These are phyloP conservation scores for Araneus ventricosus DNA, from an alignment of 1,140 invertebrate species.

Conservation along the genomic window DNA sequence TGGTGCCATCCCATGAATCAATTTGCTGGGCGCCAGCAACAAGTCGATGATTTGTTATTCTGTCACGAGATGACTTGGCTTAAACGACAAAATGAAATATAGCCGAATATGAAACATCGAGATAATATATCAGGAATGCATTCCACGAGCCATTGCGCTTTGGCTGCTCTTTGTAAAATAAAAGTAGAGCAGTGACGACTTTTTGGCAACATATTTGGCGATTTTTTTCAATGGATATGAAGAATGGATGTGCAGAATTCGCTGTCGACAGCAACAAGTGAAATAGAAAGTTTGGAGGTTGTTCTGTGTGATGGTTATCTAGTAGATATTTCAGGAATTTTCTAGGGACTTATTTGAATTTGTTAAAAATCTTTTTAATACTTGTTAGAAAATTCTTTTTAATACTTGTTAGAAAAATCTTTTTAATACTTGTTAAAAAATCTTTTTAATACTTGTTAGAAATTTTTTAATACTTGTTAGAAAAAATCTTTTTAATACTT, in stretches of 20 bases:
- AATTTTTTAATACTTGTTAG: no score
- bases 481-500: no score
- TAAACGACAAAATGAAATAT: neutral
- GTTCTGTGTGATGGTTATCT: no score
- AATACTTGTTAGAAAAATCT: no score
- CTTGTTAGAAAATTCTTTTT: no score
- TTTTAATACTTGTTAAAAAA: no score
- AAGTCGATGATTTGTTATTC: constrained; percentile 11
- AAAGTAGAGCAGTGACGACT: neutral
- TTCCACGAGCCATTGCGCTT: neutral
- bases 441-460: no score
- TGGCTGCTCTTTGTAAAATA: neutral
- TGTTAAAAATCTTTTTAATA: no score
- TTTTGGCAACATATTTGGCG: neutral
- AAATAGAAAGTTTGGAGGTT: no score
- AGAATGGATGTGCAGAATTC: neutral
- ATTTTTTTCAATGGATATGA: neutral
- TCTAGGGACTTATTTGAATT: no score
- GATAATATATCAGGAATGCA: neutral
- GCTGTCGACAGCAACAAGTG: neutral
- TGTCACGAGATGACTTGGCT: neutral
- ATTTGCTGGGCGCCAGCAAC: neutral
- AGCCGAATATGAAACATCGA: neutral
- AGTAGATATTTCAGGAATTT: no score
- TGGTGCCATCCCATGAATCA: neutral